phyloP scores from a whole-genome alignment of 2,113 vertebrate species.

The Choloepus hoffmanni region DNA sequence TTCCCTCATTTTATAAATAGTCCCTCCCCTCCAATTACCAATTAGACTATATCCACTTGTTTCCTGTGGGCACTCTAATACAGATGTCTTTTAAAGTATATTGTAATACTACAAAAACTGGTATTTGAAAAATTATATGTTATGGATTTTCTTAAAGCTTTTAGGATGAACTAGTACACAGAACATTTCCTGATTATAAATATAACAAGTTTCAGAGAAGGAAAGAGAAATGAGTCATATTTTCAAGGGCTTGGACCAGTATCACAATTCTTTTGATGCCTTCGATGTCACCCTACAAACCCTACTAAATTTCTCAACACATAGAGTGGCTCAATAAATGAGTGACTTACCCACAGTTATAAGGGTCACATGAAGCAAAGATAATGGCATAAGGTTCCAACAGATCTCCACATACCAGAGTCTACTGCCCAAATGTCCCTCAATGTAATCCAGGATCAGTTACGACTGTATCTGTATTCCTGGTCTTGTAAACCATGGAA shows the following conservation, averaged over 20 bases:
- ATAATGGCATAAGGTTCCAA: background rate
- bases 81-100: background rate
- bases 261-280: background rate
- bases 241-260: background rate
- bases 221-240: background rate
- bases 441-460: background rate
- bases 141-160: conserved; percentile 20
- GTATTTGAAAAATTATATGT: background rate
- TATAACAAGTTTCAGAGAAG: background rate
- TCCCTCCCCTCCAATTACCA: background rate
- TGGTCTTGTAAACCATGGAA: background rate
- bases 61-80: background rate
- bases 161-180: background rate
- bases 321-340: background rate
- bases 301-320: background rate
- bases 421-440: background rate
- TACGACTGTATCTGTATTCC: background rate
- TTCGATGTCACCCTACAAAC: background rate
- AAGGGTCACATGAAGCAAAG: background rate
- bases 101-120: background rate
- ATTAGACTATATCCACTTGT: background rate
- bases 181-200: background rate
- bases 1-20: background rate
- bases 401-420: background rate
- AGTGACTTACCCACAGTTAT: background rate